These are phyloP conservation scores for Corella eumyota DNA, from an alignment of 23 tunicate genomes.

Conservation along the genomic window DNA sequence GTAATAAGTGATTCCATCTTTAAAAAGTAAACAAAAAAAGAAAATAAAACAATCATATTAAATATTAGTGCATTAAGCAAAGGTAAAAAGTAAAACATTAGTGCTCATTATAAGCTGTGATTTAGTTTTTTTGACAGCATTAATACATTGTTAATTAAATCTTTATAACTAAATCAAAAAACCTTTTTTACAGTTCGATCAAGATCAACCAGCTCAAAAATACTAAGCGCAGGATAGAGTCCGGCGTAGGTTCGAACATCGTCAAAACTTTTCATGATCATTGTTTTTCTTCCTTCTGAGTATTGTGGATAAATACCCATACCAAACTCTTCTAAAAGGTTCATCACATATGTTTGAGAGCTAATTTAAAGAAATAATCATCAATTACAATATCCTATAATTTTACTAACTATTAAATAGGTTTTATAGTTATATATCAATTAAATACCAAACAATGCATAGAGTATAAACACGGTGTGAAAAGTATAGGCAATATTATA, in stretches of 20 bases:
- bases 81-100: neutral
- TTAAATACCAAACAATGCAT: neutral
- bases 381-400: no score
- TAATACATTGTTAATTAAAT: no score
- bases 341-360: constrained; percentile 21
- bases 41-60: neutral
- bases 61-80: neutral
- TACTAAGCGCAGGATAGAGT: constrained; percentile 34
- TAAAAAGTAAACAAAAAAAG: neutral
- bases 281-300: constrained; percentile 23
- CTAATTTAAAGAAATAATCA: neutral
- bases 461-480: no score
- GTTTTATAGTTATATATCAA: neutral
- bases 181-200: constrained; percentile 14
- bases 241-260: constrained; percentile 40
- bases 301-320: constrained; percentile 45
- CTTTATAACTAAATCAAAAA: neutral
- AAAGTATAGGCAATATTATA: no score
- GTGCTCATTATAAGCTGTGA: neutral
- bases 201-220: constrained; percentile 23
- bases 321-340: constrained; percentile 48
- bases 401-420: no score
- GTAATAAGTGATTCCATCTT: constrained; percentile 13
- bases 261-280: constrained; percentile 10
- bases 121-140: neutral